phyloP scores from a whole-genome alignment of 2,888 invertebrate species.

The Fragum whitleyi region DNA sequence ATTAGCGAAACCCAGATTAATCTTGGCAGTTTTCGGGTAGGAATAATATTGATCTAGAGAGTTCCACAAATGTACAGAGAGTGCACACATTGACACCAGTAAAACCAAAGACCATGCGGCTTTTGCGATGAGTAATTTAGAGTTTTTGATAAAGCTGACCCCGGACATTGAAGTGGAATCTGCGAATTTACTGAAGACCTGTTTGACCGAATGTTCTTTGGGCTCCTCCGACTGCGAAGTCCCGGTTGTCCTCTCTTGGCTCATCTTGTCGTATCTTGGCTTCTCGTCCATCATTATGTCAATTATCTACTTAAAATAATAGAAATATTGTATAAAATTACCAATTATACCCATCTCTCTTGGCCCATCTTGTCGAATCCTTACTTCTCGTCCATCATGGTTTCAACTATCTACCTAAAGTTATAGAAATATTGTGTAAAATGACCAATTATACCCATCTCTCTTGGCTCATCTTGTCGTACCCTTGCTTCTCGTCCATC shows the following conservation, averaged over 20 bases:
- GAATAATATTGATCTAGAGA: not conserved
- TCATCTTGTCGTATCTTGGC: not conserved
- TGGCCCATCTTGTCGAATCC: no score
- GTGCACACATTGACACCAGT: not conserved
- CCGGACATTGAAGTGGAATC: constrained; percentile 2
- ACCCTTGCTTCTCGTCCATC: no score
- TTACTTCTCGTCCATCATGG: no score
- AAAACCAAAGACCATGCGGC: not conserved
- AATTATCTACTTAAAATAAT: no score
- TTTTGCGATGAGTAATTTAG: not conserved
- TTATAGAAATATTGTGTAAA: no score
- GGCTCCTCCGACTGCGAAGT: not conserved
- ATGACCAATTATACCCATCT: no score
- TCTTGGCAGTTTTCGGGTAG: constrained; percentile 5
- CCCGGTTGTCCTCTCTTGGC: not conserved
- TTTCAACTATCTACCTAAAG: no score
- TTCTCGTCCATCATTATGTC: not conserved
- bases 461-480: no score
- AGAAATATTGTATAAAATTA: no score
- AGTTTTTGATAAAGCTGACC: not conserved
- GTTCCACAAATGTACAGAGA: not conserved
- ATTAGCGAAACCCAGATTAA: not conserved
- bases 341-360: no score
- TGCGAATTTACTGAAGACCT: not conserved
- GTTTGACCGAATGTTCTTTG: not conserved